Conservation (phyloP, 2,113 vertebrate genomes). For the Cranoglanis bouderius region DNA sequence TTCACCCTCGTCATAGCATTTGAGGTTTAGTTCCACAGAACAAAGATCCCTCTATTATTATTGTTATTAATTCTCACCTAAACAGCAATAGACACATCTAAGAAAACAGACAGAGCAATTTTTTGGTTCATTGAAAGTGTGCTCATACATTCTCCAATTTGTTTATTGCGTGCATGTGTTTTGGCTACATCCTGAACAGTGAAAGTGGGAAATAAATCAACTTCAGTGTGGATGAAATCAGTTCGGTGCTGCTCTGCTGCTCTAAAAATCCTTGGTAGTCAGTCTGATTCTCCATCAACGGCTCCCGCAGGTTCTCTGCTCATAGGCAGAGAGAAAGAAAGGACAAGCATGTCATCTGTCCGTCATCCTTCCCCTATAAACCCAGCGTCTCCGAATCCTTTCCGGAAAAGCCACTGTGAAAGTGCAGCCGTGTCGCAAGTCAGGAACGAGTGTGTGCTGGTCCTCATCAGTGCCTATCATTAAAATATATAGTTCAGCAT, state of each 20-base stretch:
- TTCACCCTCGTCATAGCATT: not conserved
- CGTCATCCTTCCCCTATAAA: slow-evolving; percentile 22
- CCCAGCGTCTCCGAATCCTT: not conserved
- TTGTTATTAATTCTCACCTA: slow-evolving; percentile 26
- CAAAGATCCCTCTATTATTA: not conserved
- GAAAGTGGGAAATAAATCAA: slow-evolving; percentile 32
- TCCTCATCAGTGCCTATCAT: slow-evolving; percentile 14
- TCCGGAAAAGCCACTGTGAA: slow-evolving; percentile 18
- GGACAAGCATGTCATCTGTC: slow-evolving; percentile 27
- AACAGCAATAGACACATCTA: slow-evolving; percentile 34
- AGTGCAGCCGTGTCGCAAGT: not conserved
- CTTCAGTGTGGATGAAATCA: slow-evolving; percentile 17
- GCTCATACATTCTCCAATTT: slow-evolving; percentile 25
- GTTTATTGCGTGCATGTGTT: slow-evolving; percentile 44
- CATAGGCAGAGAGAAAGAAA: not conserved
- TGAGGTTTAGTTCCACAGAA: not conserved
- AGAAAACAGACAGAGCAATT: slow-evolving; percentile 28
- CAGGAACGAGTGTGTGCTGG: not conserved
- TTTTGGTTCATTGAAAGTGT: slow-evolving; percentile 1
- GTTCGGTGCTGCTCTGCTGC: slow-evolving; percentile 4
- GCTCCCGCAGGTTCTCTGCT: slow-evolving; percentile 20
- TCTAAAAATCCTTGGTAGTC: slow-evolving; percentile 39
- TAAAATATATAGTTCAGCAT: slow-evolving; percentile 37
- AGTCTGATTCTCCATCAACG: slow-evolving; percentile 34
- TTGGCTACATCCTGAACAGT: not conserved